phyloP scores from a whole-genome alignment of 2,888 invertebrate species.

The Hybos culiciformis region DNA sequence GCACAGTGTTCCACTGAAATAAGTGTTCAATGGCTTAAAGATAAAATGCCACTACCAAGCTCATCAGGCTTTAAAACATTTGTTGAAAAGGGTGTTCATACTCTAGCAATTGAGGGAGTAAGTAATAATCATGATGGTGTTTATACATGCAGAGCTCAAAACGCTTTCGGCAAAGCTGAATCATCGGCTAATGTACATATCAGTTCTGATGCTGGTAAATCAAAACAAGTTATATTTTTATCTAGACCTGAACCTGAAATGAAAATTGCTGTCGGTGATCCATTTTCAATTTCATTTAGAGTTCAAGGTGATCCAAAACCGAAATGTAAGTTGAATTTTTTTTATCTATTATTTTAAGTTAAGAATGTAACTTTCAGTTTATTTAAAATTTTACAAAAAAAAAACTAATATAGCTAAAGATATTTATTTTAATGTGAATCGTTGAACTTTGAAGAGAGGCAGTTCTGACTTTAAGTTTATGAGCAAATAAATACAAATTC shows the following conservation, averaged over 20 bases:
- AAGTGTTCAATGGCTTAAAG: constrained; percentile 63
- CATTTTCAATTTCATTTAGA: constrained; percentile 69
- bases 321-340: constrained; percentile 46
- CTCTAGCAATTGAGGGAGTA: constrained; percentile 57
- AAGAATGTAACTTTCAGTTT: not conserved
- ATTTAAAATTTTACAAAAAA: not conserved
- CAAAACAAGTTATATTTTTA: constrained; percentile 49
- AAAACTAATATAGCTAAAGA: too few relatives aligned
- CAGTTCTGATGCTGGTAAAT: constrained; percentile 44
- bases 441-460: too few relatives aligned
- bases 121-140: constrained; percentile 58
- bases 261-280: constrained; percentile 62
- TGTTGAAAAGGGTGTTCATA: constrained; percentile 53
- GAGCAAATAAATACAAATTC: too few relatives aligned
- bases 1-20: constrained; percentile 52
- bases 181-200: constrained; percentile 60
- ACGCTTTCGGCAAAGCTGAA: constrained; percentile 57
- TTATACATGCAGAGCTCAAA: constrained; percentile 64
- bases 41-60: constrained; percentile 43
- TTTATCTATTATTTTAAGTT: constrained; percentile 4
- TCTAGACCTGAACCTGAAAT: constrained; percentile 66
- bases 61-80: constrained; percentile 53
- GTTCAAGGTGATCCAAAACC: constrained; percentile 74
- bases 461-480: too few relatives aligned
- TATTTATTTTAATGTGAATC: too few relatives aligned